These are phyloP conservation scores for Coenonympha arcania DNA, from an alignment of 2,888 invertebrate species.

Conservation along the genomic window DNA sequence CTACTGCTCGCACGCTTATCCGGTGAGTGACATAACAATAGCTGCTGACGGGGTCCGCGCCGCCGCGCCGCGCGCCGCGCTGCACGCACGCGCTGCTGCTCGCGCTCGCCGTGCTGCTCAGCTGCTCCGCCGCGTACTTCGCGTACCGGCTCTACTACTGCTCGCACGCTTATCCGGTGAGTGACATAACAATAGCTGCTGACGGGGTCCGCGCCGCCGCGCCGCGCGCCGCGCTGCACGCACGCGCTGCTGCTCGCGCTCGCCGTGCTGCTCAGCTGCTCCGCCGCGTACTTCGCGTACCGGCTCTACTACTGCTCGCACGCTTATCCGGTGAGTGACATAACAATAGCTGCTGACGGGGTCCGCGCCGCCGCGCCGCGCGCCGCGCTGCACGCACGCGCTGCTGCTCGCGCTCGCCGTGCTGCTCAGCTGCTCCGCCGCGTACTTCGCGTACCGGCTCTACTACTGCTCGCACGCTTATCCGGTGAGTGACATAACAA, in stretches of 20 bases:
- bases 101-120: slow-evolving; percentile 36
- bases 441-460: slow-evolving; percentile 37
- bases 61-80: slow-evolving; percentile 25
- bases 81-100: slow-evolving; percentile 33
- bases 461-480: slow-evolving; percentile 26
- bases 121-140: slow-evolving; percentile 42
- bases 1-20: slow-evolving; percentile 24
- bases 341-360: slow-evolving; percentile 42
- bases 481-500: not conserved
- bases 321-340: slow-evolving; percentile 11
- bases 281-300: slow-evolving; percentile 44
- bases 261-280: slow-evolving; percentile 39
- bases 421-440: slow-evolving; percentile 44
- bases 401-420: slow-evolving; percentile 33
- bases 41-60: slow-evolving; percentile 45
- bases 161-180: slow-evolving; percentile 22
- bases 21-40: not conserved
- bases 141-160: slow-evolving; percentile 33
- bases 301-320: slow-evolving; percentile 26
- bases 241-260: slow-evolving; percentile 34
- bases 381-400: slow-evolving; percentile 26
- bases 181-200: slow-evolving; percentile 31
- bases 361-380: slow-evolving; percentile 28
- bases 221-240: slow-evolving; percentile 22
- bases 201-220: slow-evolving; percentile 38